Evolutionary conservation across 2,113 vertebrate genomes (phyloP).

Genomic region (Nesoenas mayeri): DNA sequence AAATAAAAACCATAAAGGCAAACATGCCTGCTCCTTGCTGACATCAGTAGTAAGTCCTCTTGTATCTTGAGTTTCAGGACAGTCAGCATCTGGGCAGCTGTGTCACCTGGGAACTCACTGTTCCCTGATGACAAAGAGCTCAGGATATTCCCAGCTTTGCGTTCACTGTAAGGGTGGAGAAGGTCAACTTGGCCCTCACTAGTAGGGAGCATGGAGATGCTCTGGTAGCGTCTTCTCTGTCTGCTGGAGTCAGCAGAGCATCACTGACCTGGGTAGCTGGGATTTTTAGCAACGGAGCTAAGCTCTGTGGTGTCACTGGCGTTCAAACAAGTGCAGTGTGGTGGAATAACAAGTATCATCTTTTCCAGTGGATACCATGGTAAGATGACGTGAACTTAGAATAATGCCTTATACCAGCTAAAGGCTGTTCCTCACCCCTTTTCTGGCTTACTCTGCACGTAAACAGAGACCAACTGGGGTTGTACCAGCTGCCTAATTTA

Average conservation of each 20-base stretch:
- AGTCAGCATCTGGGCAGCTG: not conserved
- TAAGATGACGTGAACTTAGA: not conserved
- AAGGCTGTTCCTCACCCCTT: not conserved
- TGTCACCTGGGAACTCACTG: not conserved
- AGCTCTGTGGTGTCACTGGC: not conserved
- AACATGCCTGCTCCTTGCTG: not conserved
- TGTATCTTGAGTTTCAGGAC: not conserved
- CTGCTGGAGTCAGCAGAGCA: not conserved
- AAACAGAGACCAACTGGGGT: not conserved
- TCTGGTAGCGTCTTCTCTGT: not conserved
- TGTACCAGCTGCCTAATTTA: not conserved
- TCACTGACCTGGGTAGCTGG: not conserved
- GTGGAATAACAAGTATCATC: not conserved
- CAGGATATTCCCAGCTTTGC: not conserved
- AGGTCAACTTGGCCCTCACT: not conserved
- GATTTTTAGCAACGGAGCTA: not conserved
- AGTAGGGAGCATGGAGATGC: not conserved
- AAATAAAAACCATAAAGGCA: not conserved
- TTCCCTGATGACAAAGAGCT: not conserved
- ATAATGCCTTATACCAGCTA: not conserved
- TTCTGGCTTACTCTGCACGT: not conserved
- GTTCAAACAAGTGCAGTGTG: not conserved
- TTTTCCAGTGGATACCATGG: not conserved
- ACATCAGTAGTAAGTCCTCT: not conserved
- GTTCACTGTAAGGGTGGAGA: not conserved